A percentile compares a stretch with the other conserved stretches of the same genome.
These are phyloP conservation scores for Meandrina meandrites DNA, from an alignment of 92 coral and sea anemone genomes.

Conservation along the genomic window DNA sequence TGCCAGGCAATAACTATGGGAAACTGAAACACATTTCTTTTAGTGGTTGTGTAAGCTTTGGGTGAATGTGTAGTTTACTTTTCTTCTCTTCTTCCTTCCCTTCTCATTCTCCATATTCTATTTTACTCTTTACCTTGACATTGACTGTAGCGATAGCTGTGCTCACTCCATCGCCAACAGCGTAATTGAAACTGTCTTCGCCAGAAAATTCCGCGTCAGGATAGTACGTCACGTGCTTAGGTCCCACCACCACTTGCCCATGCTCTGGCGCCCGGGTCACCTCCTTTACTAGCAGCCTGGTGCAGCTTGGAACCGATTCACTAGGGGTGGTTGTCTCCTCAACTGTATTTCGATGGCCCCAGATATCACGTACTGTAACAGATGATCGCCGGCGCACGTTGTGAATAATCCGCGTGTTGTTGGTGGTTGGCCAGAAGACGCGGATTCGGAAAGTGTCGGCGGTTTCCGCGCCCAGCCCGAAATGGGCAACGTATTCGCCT, in stretches of 20 bases:
- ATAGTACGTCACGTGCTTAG: slow-evolving; percentile 95
- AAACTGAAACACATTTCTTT: not conserved
- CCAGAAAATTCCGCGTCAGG: slow-evolving; percentile 87
- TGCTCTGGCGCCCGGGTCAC: slow-evolving; percentile 76
- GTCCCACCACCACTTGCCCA: slow-evolving; percentile 83
- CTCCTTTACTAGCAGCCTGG: slow-evolving; percentile 78
- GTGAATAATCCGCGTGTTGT: slow-evolving; percentile 91
- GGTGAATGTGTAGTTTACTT: too few relatives aligned
- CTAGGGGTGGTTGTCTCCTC: slow-evolving; percentile 84
- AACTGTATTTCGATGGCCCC: slow-evolving; percentile 79
- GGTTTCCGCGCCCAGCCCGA: slow-evolving; percentile 85
- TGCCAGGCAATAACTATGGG: not conserved
- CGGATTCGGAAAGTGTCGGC: slow-evolving; percentile 80
- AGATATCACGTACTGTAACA: slow-evolving; percentile 80
- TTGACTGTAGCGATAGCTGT: slow-evolving; percentile 85
- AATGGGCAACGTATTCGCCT: slow-evolving; percentile 90
- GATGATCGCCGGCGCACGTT: slow-evolving; percentile 85
- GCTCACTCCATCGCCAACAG: slow-evolving; percentile 84
- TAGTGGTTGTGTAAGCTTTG: not conserved
- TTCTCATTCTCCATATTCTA: not conserved
- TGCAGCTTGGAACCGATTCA: slow-evolving; percentile 81
- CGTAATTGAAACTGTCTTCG: slow-evolving; percentile 86
- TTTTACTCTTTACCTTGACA: slow-evolving; percentile 71
- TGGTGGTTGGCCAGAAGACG: slow-evolving; percentile 93
- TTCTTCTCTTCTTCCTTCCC: not conserved